Conservation (phyloP, 1,140 invertebrate species). For the Neodiprion pinetum region DNA sequence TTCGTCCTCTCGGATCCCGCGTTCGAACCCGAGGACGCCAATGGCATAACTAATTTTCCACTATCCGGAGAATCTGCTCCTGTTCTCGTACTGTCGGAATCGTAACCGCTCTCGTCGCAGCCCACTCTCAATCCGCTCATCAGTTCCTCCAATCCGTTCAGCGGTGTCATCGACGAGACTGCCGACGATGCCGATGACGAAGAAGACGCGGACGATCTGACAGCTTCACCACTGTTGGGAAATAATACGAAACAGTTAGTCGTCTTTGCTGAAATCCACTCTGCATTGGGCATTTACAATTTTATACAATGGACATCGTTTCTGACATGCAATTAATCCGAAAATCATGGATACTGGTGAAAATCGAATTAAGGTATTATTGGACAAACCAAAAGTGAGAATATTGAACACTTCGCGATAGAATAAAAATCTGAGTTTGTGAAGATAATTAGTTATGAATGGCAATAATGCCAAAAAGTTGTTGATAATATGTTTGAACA, state of each 20-base stretch:
- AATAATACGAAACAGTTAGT: not conserved
- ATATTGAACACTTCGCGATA: too few species aligned
- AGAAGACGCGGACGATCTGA: constrained; percentile 36
- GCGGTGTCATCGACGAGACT: constrained; percentile 2
- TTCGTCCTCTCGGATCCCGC: not conserved
- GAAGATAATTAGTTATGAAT: too few species aligned
- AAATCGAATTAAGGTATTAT: too few species aligned
- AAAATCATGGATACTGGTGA: too few species aligned
- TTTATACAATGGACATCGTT: too few species aligned
- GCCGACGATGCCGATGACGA: not conserved
- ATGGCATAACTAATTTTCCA: constrained; percentile 40
- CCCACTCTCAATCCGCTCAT: constrained; percentile 57
- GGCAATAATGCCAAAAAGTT: too few species aligned
- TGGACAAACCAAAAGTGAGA: too few species aligned
- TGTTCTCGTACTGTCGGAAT: constrained; percentile 68
- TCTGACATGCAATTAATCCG: not conserved
- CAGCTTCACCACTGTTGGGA: constrained; percentile 31
- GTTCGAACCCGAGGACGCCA: constrained; percentile 28
- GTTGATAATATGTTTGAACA: too few species aligned
- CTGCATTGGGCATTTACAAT: too few species aligned
- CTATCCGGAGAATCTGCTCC: constrained; percentile 65
- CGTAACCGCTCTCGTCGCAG: constrained; percentile 72
- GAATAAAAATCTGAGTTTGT: too few species aligned
- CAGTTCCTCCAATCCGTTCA: constrained; percentile 55
- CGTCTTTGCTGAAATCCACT: not conserved